These are phyloP conservation scores for Etheostoma nigrum DNA, from an alignment of 2,797 vertebrate genomes.

Conservation along the genomic window DNA sequence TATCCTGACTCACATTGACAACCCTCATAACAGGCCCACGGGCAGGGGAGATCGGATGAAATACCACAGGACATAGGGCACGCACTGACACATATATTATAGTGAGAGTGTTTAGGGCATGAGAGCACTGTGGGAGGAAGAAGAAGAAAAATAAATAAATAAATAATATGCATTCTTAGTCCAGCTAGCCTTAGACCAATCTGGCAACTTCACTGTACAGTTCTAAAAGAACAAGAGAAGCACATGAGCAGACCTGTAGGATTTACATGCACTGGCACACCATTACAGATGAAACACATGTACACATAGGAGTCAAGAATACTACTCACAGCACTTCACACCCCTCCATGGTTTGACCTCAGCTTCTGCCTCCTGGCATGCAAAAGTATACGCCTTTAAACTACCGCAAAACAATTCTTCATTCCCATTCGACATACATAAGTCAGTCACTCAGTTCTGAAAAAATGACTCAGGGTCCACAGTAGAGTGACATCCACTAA, in stretches of 20 bases:
- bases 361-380: conserved; percentile 55
- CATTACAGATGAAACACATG: conserved; percentile 39
- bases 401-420: conserved; percentile 38
- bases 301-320: neutral
- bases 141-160: no score
- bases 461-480: conserved; percentile 52
- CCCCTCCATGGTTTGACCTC: conserved; percentile 55
- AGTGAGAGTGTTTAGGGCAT: conserved; percentile 80
- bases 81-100: conserved; percentile 70
- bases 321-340: conserved; percentile 58
- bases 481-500: conserved; percentile 45
- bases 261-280: conserved; percentile 31
- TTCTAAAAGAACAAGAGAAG: conserved; percentile 25
- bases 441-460: conserved; percentile 60
- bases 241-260: conserved; percentile 23
- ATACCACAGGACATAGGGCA: conserved; percentile 77
- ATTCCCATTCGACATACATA: conserved; percentile 53
- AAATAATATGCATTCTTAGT: conserved; percentile 1
- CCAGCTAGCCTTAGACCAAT: conserved; percentile 30
- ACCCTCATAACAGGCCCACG: conserved; percentile 73
- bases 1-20: conserved; percentile 80
- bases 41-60: conserved; percentile 58
- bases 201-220: conserved; percentile 16
- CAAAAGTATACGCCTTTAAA: conserved; percentile 49
- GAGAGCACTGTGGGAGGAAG: conserved; percentile 36